Evolutionary conservation across 1,140 invertebrate species (phyloP), one percentile per base, ranked within the genome.

Genomic region (Lepidurus apus): DNA sequence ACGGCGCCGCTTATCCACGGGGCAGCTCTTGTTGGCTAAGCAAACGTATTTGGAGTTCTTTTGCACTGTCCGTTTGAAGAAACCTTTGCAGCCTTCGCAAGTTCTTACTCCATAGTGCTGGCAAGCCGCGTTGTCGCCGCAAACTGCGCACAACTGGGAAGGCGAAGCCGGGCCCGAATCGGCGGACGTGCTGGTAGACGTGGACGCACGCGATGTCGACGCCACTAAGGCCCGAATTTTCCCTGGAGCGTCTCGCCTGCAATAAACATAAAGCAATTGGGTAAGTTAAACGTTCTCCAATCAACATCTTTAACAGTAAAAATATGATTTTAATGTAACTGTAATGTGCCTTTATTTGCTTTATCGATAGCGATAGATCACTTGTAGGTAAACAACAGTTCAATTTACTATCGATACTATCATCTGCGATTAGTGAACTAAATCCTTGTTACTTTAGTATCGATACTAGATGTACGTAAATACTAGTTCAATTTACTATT

Each of bases 1-100:
- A 82, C 98, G 87, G 81, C 97, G 89, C 82, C 97, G 86, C 85
- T 99, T 99, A 85, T 99, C 98, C n/a, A 99, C 97, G 0, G 96
- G 96, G 84, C 98, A 99, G 77, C 95, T 94, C 85, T 98, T 97
- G 84, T 98, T 96, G 0, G 96, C 97, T 81, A 99, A 88, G 84
- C 98, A 99, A 8, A 98, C 96, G 85, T 99, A 99, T 85, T 99
- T 98, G 8, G 97, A 95, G 74, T 96, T 95, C 85, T 99, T 99
- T 86, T 99, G 98, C 2, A 99, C 98, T 43, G 98, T 99, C 81
- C 98, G 88, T 85, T 96, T 95, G 86, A 96, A 96, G 84, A 95
- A 95, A 43, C 93, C 90, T 89, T 99, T 99, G 87, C 98, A 99
- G 1, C 98, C 97, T 87, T 99, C 97, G 83, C 94, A 96, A 0